Evolutionary conservation across 92 coral and sea anemone species (phyloP).

Genomic region (Anthopleura xanthogrammica): DNA sequence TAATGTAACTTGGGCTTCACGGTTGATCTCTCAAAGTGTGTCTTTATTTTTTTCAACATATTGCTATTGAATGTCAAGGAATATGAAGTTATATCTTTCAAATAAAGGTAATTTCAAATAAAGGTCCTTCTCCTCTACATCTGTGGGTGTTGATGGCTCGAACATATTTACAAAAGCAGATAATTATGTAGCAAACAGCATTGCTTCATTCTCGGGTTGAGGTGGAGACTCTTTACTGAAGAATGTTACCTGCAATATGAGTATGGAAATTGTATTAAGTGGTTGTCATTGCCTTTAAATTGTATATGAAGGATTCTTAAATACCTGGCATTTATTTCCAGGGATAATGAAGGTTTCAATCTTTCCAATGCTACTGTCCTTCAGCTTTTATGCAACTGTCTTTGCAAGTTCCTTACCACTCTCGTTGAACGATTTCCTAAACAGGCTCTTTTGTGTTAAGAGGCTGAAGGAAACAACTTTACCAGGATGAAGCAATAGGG

Average conservation of each 20-base stretch:
- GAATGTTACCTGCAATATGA: neutral
- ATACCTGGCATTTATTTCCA: neutral
- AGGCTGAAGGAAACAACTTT: slow-evolving; percentile 2
- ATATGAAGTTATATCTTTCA: neutral
- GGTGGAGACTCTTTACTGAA: neutral
- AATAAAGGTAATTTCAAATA: neutral
- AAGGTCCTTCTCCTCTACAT: neutral
- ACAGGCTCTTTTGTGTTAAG: neutral
- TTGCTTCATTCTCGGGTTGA: neutral
- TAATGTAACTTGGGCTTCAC: too few relatives aligned
- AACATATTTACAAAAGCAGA: neutral
- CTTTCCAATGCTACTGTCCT: neutral
- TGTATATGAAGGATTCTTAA: too few relatives aligned
- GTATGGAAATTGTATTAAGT: neutral
- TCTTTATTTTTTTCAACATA: too few relatives aligned
- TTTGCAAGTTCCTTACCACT: neutral
- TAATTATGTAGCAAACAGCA: neutral
- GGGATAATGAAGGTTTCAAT: neutral
- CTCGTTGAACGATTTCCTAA: neutral
- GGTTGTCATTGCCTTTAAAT: neutral
- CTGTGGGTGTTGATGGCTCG: neutral
- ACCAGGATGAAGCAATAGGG: neutral
- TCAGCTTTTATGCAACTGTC: neutral
- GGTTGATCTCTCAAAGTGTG: too few relatives aligned
- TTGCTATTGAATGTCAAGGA: neutral